A percentile compares a stretch with the other conserved stretches of the same genome.
Evolutionary conservation across 2,888 invertebrate species (phyloP).

Genomic region (Meandrusa payeni): DNA sequence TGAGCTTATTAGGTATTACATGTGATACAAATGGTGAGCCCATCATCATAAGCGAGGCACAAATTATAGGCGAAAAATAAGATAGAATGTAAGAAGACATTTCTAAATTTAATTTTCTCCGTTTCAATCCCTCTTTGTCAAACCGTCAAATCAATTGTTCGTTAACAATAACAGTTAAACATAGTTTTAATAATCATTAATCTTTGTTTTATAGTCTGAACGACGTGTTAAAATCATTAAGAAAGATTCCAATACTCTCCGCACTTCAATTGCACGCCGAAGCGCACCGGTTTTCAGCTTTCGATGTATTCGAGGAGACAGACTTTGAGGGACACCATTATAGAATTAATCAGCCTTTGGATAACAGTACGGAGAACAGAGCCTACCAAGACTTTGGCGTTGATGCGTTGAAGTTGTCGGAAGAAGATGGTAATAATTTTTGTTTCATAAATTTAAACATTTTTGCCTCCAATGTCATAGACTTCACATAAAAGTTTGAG

Average conservation of each 20-base stretch:
- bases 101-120: too few species aligned
- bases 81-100: too few species aligned
- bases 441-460: too few species aligned
- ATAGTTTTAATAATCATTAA: not conserved
- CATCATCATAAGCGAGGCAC: too few species aligned
- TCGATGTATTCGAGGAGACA: conserved; percentile 81
- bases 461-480: too few species aligned
- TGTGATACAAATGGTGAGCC: too few species aligned
- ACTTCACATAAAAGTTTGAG: too few species aligned
- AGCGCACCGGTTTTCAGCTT: conserved; percentile 82
- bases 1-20: too few species aligned
- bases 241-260: conserved; percentile 91
- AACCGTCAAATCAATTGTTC: too few species aligned
- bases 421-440: conserved; percentile 73
- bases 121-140: too few species aligned
- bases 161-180: too few species aligned
- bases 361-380: conserved; percentile 61
- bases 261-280: conserved; percentile 85
- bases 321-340: conserved; percentile 68
- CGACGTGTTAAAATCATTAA: conserved; percentile 86
- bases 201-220: conserved; percentile 81
- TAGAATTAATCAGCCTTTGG: conserved; percentile 55
- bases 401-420: conserved; percentile 68
- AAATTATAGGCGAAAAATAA: too few species aligned
- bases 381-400: conserved; percentile 65